Evolutionary conservation across 1,140 invertebrate species (phyloP), one percentile per base, ranked within the genome.

Genomic region (Proales similis): DNA sequence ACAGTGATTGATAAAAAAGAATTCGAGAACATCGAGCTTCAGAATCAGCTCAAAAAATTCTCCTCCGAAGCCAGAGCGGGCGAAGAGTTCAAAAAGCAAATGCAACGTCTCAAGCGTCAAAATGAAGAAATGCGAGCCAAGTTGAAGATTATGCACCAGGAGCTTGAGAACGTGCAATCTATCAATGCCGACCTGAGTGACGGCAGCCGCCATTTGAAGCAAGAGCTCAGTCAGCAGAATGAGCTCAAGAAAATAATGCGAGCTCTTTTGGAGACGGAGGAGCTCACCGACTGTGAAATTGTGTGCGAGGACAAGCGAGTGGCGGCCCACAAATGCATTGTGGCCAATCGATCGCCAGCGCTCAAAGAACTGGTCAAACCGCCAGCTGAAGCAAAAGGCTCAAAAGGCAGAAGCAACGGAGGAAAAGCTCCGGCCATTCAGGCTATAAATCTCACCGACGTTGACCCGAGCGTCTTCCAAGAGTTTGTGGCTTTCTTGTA

Each of bases 31-130:
- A 30, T 42, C 36, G 51, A 57, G 26, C 30, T 57, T 6, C 51
- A 57, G 29, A 19, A 24, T 3, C 29, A 42, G 19, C 29, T 57
- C 2, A 39, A 26, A 42, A 24, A 29, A 7, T 17, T 42, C 7
- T 36, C 39, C 7, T 42, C 36, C 20, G 51, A 57, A 11, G 22
- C 32, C 12, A 22, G 36, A 2, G 45, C 36, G 30, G 45, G 45
- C 30, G 51, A 57, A 3, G 51, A 57, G 7, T 7, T 57, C 3
- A 57, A 57, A n/a, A 57, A 57, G 22, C 51, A 57, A 57, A 42
- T 57, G 30, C n/a, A 26, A 17, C 27, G 45, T 22, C 26, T 57
- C 14, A 38, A 39, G 2, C 33, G 36, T 9, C 33, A 57, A 22
- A 57, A 57, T 20, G 51, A 57, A 3, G 51, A 57, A 2, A 19